These are phyloP conservation scores for Reticulitermes lucifugus DNA, from an alignment of 2,888 invertebrate species.

Conservation along the genomic window DNA sequence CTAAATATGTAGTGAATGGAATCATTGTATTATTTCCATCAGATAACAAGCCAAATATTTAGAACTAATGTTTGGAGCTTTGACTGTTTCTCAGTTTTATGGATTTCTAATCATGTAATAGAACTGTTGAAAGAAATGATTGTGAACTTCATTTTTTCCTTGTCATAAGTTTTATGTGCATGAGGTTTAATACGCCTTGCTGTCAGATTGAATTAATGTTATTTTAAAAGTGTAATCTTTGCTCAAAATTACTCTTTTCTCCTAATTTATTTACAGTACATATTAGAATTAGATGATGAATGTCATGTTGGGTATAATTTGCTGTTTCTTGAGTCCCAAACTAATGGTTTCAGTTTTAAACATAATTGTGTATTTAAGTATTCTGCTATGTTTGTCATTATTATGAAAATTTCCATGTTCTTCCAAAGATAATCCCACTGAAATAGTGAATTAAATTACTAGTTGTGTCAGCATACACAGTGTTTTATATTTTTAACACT, in stretches of 20 bases:
- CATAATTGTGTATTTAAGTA: neutral
- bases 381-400: constrained; percentile 21
- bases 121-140: constrained; percentile 3
- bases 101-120: constrained; percentile 8
- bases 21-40: constrained; percentile 2
- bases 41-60: neutral
- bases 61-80: constrained; percentile 17
- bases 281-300: constrained; percentile 1
- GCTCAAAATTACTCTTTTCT: constrained; percentile 24
- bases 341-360: neutral
- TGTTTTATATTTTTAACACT: neutral
- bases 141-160: constrained; percentile 9
- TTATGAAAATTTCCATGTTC: constrained; percentile 13
- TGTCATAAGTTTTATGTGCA: constrained; percentile 4
- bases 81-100: constrained; percentile 32
- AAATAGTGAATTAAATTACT: constrained; percentile 24
- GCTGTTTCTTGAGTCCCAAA: neutral
- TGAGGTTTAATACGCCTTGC: neutral
- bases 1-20: neutral
- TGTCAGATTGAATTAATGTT: constrained; percentile 19
- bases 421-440: constrained; percentile 2
- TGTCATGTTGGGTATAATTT: constrained; percentile 14
- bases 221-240: constrained; percentile 16
- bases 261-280: neutral
- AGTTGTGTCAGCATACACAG: constrained; percentile 12